phyloP scores from a whole-genome alignment of 1,140 invertebrate species.

The Berghia stephanieae region DNA sequence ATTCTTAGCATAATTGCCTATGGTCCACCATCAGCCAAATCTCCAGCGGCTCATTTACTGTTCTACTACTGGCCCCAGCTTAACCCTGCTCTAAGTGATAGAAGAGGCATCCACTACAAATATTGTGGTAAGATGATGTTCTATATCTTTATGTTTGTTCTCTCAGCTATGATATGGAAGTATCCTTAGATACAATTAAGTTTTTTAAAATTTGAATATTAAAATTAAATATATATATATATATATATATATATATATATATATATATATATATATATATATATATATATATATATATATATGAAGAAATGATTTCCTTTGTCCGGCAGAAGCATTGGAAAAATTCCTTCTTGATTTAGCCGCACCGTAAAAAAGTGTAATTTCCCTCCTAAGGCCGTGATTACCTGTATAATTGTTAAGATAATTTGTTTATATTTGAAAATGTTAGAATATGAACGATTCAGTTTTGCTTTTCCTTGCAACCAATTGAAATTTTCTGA shows the following conservation, averaged over 20 bases:
- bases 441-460: no score
- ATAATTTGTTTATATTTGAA: neutral
- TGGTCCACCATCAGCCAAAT: slow-evolving; percentile 88
- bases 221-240: neutral
- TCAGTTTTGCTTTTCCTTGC: no score
- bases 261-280: neutral
- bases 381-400: no score
- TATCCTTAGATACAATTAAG: no score
- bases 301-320: no score
- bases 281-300: no score
- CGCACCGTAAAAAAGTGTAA: no score
- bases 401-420: neutral
- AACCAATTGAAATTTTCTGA: no score
- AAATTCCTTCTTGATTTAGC: no score
- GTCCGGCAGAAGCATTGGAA: no score
- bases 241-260: neutral
- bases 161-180: neutral
- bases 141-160: neutral
- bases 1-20: slow-evolving; percentile 96
- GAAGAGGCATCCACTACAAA: slow-evolving; percentile 87
- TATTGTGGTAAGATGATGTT: slow-evolving; percentile 79
- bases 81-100: slow-evolving; percentile 91
- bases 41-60: slow-evolving; percentile 93
- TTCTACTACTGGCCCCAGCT: slow-evolving; percentile 99
- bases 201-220: no score